Conservation (phyloP, 2,113 vertebrate species). For the Etheostoma spectabile region DNA sequence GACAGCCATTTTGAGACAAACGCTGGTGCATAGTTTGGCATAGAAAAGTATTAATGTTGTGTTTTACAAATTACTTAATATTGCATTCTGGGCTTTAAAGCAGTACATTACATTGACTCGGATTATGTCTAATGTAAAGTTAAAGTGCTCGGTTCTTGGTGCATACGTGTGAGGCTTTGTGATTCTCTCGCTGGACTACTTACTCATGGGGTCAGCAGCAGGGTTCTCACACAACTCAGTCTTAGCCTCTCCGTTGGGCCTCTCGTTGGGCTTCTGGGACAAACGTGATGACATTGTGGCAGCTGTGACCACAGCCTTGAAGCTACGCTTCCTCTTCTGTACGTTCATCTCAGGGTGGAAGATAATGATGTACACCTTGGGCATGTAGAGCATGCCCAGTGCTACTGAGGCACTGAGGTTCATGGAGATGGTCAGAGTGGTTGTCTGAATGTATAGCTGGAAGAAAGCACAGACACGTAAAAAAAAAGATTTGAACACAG, state of each 20-base stretch:
- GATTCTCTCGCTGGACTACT: constrained; percentile 74
- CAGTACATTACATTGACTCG: not conserved
- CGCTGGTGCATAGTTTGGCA: not conserved
- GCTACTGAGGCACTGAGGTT: constrained; percentile 98
- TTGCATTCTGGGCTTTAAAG: not conserved
- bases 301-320: constrained; percentile 97
- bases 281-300: constrained; percentile 95
- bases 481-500: constrained; percentile 12
- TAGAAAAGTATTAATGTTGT: not conserved
- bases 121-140: not conserved
- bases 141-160: not conserved
- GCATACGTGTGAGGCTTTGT: not conserved
- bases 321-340: constrained; percentile 96
- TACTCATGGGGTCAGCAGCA: constrained; percentile 83
- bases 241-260: constrained; percentile 96
- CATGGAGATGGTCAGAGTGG: constrained; percentile 98
- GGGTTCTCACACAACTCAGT: constrained; percentile 94
- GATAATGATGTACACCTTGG: constrained; percentile 99
- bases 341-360: constrained; percentile 97
- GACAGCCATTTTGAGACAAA: not conserved
- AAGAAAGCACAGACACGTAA: constrained; percentile 67
- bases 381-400: constrained; percentile 98
- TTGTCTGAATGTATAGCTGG: constrained; percentile 98
- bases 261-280: constrained; percentile 93
- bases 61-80: not conserved